Evolutionary conservation across 2,888 invertebrate species (phyloP).

Genomic region (Chironomus riparius): DNA sequence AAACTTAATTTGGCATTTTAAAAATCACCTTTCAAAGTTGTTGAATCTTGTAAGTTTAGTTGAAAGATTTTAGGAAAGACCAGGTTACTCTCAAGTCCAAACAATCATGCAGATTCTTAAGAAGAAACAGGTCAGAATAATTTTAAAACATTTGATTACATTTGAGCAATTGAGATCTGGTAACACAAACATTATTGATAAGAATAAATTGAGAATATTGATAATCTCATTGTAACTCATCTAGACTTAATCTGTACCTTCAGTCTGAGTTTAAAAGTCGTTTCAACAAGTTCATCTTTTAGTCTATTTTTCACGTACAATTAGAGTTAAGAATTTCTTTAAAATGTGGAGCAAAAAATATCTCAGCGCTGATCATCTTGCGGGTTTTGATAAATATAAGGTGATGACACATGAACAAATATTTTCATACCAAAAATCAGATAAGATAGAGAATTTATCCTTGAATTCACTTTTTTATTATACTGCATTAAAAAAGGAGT

Average conservation of each 20-base stretch:
- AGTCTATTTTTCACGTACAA: not conserved
- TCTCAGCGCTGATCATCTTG: conserved; percentile 40
- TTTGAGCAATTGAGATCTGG: not conserved
- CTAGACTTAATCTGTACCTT: not conserved
- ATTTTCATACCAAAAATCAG: too few species aligned
- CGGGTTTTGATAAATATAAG: conserved; percentile 44
- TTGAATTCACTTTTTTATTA: too few species aligned
- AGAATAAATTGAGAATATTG: not conserved
- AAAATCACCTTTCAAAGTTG: too few species aligned
- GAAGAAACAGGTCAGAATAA: too few species aligned
- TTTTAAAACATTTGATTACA: not conserved
- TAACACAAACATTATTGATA: not conserved
- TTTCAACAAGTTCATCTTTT: not conserved
- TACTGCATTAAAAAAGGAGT: too few species aligned
- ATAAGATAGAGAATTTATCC: too few species aligned
- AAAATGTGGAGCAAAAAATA: conserved; percentile 40
- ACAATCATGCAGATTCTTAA: not conserved
- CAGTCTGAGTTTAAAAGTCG: not conserved
- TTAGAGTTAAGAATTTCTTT: not conserved
- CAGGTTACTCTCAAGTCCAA: too few species aligned
- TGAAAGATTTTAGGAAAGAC: too few species aligned
- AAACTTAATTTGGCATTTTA: too few species aligned
- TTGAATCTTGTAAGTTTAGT: too few species aligned
- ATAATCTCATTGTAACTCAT: not conserved
- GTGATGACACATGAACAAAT: conserved; percentile 31